phyloP scores from a whole-genome alignment of 2,113 vertebrate genomes.

The Ptyas mucosa region DNA sequence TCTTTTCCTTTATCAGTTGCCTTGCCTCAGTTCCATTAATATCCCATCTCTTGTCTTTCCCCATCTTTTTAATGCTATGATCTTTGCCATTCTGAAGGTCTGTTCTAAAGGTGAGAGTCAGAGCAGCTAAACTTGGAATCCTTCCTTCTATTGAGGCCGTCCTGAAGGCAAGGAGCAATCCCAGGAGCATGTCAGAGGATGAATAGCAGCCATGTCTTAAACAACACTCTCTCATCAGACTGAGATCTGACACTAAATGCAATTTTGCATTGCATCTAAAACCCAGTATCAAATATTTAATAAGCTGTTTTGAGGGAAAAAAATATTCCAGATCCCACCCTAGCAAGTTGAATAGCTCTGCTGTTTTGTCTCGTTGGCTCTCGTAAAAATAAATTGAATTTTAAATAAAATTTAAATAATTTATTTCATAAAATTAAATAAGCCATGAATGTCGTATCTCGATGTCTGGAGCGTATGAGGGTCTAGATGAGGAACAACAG shows the following conservation, averaged over 20 bases:
- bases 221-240: too few relatives aligned
- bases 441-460: not conserved
- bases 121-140: not conserved
- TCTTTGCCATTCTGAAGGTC: not conserved
- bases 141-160: not conserved
- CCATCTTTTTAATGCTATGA: not conserved
- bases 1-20: not conserved
- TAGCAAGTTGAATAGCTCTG: not conserved
- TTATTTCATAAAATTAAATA: not conserved
- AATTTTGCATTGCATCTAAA: not conserved
- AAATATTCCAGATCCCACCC: not conserved
- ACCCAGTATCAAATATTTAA: not conserved
- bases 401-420: not conserved
- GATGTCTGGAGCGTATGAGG: not conserved
- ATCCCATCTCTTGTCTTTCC: not conserved
- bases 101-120: not conserved
- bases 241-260: not conserved
- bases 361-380: not conserved
- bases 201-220: not conserved
- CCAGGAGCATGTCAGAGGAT: not conserved
- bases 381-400: not conserved
- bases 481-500: not conserved
- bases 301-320: not conserved
- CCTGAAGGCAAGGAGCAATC: too few relatives aligned
- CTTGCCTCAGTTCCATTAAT: not conserved